phyloP scores from a whole-genome alignment of 2,888 invertebrate genomes.

The Bimastos eiseni region DNA sequence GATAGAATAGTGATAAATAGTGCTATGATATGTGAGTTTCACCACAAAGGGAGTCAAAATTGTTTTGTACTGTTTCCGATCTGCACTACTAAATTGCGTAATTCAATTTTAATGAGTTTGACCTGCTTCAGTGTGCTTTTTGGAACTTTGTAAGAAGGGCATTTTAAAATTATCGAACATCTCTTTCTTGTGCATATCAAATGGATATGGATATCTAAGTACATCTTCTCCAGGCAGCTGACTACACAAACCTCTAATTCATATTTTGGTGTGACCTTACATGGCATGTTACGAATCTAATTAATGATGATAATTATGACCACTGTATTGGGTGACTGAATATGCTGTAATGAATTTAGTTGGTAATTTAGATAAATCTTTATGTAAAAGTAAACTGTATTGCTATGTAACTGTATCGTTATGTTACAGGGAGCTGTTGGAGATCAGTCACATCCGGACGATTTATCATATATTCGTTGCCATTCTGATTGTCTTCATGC shows the following conservation, averaged over 20 bases:
- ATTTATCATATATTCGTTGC: conserved; percentile 84
- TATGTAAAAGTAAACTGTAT: background rate
- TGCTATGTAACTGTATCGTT: background rate
- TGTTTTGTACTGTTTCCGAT: background rate
- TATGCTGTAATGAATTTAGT: background rate
- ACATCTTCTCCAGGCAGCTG: too few species aligned
- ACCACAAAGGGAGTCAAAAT: background rate
- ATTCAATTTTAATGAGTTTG: too few species aligned
- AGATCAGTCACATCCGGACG: conserved; percentile 78
- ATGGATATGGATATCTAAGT: too few species aligned
- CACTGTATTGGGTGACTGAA: background rate
- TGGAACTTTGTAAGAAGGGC: too few species aligned
- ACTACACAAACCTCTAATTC: too few species aligned
- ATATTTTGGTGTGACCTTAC: too few species aligned
- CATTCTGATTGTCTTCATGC: conserved; percentile 73
- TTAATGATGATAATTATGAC: too few species aligned
- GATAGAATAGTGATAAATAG: background rate
- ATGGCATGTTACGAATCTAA: too few species aligned
- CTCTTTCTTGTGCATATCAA: too few species aligned
- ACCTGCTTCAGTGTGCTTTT: too few species aligned
- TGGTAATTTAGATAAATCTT: too few species aligned
- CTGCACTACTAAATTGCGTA: background rate
- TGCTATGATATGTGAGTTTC: background rate
- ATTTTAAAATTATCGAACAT: too few species aligned
- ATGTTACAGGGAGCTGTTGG: conserved; percentile 69